Base-by-base conservation (phyloP, 2,888 invertebrate genomes). In the Doris montereyensis region DNA sequence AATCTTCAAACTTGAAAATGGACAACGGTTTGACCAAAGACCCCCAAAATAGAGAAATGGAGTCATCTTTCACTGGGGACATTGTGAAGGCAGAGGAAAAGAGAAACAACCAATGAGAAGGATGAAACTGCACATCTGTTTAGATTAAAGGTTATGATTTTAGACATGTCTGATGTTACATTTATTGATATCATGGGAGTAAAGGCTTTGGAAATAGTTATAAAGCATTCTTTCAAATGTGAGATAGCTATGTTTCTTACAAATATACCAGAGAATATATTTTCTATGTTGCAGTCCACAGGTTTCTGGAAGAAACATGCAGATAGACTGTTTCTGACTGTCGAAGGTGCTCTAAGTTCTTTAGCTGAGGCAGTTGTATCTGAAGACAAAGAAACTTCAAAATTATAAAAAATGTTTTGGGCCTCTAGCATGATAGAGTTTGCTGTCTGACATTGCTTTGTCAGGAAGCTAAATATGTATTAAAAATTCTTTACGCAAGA, bases 161-260 rank as follows among this genome's bases (percentile, higher is more conserved):
- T 82, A 10, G 77, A 81, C 72, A 77, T 79, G 8, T 74, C 82
- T 2, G 71, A 76, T 3, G 80, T 81, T 34, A 21, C 82, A 1
- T 82, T 81, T 67, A 77, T 82, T 26, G 82, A 82, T 65, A 17
- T 82, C 10, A 82, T 82, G 78, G 82, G 82, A 10, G 79, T 82
- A 2, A 65, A 78, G 21, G 78, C 82, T 2, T 60, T 82, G 13
- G 74, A 82, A 77, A 77, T 78, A 65, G n/a, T 82, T 21, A 79
- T 82, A 26, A 34, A 62, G 26, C 79, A 81, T 34, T 78, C 65
- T 28, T 60, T 74, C 17, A 76, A 77, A 2, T 80, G 73, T 8
- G 71, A 78, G 26, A 58, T 32, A 10, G 75, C 78, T 4, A 73
- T 78, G n/a, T 57, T 80, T 24, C 58, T 76, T n/a, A n/a, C 5